These are phyloP conservation scores for Leucopternis melanops DNA, from an alignment of 2,113 vertebrate species.

Conservation along the genomic window DNA sequence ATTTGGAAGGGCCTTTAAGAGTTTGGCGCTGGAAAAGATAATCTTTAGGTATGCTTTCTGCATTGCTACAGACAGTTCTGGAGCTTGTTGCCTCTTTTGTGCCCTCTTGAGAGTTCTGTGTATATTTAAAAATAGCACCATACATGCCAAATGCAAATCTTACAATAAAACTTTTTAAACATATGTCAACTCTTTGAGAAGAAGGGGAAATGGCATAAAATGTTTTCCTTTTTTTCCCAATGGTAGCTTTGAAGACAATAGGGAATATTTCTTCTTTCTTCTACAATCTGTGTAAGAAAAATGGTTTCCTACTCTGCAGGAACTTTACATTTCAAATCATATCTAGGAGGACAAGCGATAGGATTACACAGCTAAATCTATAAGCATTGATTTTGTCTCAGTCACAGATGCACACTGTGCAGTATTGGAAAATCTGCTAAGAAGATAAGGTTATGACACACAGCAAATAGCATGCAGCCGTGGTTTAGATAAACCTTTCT, in stretches of 20 bases:
- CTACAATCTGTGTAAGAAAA: background rate
- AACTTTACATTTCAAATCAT: slow-evolving; percentile 83
- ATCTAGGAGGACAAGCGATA: slow-evolving; percentile 75
- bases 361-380: slow-evolving; percentile 81
- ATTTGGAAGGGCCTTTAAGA: background rate
- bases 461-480: slow-evolving; percentile 9
- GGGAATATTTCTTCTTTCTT: background rate
- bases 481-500: slow-evolving; percentile 6
- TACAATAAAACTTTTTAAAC: background rate
- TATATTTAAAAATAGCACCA: background rate
- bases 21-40: background rate
- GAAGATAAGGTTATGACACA: slow-evolving; percentile 68
- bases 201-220: background rate
- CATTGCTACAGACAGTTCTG: background rate
- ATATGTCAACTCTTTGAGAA: background rate
- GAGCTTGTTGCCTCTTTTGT: background rate
- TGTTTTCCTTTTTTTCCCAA: background rate
- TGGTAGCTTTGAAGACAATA: background rate
- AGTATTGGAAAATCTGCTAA: slow-evolving; percentile 59
- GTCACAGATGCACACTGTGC: slow-evolving; percentile 69
- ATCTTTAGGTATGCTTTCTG: background rate
- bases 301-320: background rate
- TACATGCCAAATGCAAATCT: background rate
- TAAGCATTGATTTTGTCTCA: slow-evolving; percentile 80
- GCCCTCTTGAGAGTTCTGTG: background rate